phyloP scores from a whole-genome alignment of 2,888 invertebrate genomes.

The Lumbricus terrestris region DNA sequence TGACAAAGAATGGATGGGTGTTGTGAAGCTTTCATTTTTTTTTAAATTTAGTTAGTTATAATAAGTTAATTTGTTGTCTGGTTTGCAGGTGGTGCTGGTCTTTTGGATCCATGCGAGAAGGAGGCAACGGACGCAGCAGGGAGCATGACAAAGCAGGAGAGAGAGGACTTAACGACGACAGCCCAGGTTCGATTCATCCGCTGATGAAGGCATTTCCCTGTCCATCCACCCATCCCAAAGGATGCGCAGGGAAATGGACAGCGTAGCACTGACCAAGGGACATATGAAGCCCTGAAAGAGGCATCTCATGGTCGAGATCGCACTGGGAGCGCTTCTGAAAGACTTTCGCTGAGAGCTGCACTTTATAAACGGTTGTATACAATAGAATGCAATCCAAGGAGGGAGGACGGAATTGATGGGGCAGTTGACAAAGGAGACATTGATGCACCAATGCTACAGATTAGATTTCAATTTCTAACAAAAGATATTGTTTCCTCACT shows the following conservation, averaged over 20 bases:
- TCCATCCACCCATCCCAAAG: background rate
- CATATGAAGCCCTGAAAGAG: background rate
- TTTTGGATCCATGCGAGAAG: constrained; percentile 96
- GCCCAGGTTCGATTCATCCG: constrained; percentile 69
- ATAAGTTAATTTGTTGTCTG: background rate
- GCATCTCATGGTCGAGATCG: too few relatives aligned
- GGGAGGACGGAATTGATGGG: background rate
- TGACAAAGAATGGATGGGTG: too few relatives aligned
- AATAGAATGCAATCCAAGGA: too few relatives aligned
- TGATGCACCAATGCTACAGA: background rate
- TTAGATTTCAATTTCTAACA: background rate
- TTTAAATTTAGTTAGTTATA: background rate
- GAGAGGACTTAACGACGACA: constrained; percentile 93
- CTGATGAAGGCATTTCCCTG: constrained; percentile 72
- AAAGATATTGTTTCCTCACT: background rate
- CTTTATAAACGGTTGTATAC: too few relatives aligned
- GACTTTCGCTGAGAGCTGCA: too few relatives aligned
- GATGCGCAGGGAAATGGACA: background rate
- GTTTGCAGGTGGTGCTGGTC: constrained; percentile 75
- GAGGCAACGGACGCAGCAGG: constrained; percentile 86
- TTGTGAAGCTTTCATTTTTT: too few relatives aligned
- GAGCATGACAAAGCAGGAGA: constrained; percentile 81
- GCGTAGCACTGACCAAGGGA: background rate
- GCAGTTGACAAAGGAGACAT: background rate
- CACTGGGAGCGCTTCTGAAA: too few relatives aligned